Conservation (phyloP, 2,113 vertebrate genomes). For the Perca schrenkii region DNA sequence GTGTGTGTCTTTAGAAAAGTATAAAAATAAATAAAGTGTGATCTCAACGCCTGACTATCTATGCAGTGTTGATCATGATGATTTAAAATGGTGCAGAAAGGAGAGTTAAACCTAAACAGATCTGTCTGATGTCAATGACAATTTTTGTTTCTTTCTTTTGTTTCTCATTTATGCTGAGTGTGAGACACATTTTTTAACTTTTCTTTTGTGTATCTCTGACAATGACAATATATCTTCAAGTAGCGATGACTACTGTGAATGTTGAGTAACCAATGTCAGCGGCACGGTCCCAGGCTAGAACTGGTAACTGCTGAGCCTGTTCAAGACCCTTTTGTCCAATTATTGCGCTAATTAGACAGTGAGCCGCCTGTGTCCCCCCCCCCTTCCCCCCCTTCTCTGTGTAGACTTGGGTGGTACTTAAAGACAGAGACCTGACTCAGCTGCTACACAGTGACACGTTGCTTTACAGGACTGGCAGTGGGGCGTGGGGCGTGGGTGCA, state of each 20-base stretch:
- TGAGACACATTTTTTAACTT: neutral
- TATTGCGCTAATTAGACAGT: conserved; percentile 19
- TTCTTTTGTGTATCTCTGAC: neutral
- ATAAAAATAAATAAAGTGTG: neutral
- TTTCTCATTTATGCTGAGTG: neutral
- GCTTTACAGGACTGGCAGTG: neutral
- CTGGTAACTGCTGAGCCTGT: neutral
- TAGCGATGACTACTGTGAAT: neutral
- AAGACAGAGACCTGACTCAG: conserved; percentile 37
- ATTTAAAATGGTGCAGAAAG: neutral
- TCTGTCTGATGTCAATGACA: neutral
- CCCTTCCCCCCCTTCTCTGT: neutral
- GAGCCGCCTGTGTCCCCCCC: neutral
- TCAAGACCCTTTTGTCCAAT: conserved; percentile 28
- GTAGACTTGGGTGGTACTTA: neutral
- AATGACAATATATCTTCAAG: neutral
- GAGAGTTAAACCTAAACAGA: neutral
- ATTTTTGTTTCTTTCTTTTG: neutral
- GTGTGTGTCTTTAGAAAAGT: neutral
- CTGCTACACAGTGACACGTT: neutral
- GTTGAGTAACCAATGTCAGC: neutral
- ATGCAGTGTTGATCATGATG: neutral
- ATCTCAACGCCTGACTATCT: neutral
- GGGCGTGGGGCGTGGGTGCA: conserved; percentile 22
- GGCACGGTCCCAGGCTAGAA: too few relatives aligned